Evolutionary conservation across 1,140 invertebrate genomes (phyloP).

Genomic region (Meloidogyne exigua): DNA sequence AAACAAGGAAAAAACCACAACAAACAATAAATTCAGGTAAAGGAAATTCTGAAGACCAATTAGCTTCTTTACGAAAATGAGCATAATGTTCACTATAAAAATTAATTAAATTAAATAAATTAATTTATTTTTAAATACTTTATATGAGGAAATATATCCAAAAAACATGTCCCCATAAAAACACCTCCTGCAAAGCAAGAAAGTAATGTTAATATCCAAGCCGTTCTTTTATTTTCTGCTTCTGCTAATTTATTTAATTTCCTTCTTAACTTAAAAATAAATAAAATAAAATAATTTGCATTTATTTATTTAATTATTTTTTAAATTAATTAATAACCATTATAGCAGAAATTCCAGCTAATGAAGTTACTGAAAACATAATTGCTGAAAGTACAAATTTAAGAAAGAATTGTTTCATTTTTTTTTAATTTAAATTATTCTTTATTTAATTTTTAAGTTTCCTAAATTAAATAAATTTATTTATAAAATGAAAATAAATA

Average conservation of each 20-base stretch:
- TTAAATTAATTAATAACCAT: slow-evolving; percentile 42
- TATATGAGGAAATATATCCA: slow-evolving; percentile 82
- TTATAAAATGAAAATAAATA: too few relatives aligned
- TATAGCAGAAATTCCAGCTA: slow-evolving; percentile 54
- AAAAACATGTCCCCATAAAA: slow-evolving; percentile 76
- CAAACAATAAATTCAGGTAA: slow-evolving; percentile 57
- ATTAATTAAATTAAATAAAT: neutral
- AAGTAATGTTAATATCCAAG: slow-evolving; percentile 66
- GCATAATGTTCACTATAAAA: slow-evolving; percentile 48
- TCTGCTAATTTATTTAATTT: neutral
- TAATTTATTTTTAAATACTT: slow-evolving; percentile 67
- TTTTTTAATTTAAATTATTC: neutral
- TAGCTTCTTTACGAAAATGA: slow-evolving; percentile 25
- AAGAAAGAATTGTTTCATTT: slow-evolving; percentile 41
- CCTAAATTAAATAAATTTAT: neutral
- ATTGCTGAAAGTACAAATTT: slow-evolving; percentile 47
- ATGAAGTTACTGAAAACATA: slow-evolving; percentile 55
- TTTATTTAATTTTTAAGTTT: neutral
- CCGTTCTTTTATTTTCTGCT: slow-evolving; percentile 28
- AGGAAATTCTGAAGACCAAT: slow-evolving; percentile 45
- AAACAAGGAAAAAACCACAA: slow-evolving; percentile 61
- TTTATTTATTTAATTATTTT: neutral
- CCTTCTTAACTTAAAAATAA: slow-evolving; percentile 12
- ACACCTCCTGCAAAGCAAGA: slow-evolving; percentile 83
- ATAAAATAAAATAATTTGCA: too few relatives aligned